Conservation (phyloP, 2,888 invertebrate species). For the Notocelia uddmanniana region DNA sequence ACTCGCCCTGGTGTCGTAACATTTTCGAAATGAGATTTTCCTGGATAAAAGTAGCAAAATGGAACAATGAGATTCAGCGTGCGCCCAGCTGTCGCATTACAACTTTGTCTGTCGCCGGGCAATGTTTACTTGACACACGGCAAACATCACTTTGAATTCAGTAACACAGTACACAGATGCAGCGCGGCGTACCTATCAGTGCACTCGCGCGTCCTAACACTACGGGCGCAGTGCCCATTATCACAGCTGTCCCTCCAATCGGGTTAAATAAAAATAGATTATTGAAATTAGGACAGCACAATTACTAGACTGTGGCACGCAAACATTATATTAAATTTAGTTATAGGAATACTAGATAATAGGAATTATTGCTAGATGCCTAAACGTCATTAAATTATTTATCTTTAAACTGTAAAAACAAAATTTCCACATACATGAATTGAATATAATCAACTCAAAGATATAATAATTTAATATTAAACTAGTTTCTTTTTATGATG, state of each 20-base stretch:
- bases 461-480: too few relatives aligned
- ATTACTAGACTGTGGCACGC: slow-evolving; percentile 3
- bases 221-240: slow-evolving; percentile 49
- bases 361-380: not conserved
- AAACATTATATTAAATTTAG: not conserved
- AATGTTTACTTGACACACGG: slow-evolving; percentile 61
- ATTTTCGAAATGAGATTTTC: slow-evolving; percentile 62
- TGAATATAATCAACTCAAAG: not conserved
- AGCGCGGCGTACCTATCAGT: slow-evolving; percentile 19
- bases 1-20: slow-evolving; percentile 65
- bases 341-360: not conserved
- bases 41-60: slow-evolving; percentile 63
- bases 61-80: slow-evolving; percentile 66
- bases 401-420: not conserved
- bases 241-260: slow-evolving; percentile 54
- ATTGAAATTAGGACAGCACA: slow-evolving; percentile 25
- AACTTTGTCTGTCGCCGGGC: slow-evolving; percentile 57
- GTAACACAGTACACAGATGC: slow-evolving; percentile 43
- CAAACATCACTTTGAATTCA: slow-evolving; percentile 55
- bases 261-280: slow-evolving; percentile 45
- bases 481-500: too few relatives aligned
- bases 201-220: slow-evolving; percentile 37
- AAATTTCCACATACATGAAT: not conserved
- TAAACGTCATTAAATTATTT: not conserved
- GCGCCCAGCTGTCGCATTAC: slow-evolving; percentile 66